Percentiles rank a stretch among this genome's conserved stretches.
phyloP scores from a whole-genome alignment of 1,140 invertebrate species.

The Papilio aristodemus region DNA sequence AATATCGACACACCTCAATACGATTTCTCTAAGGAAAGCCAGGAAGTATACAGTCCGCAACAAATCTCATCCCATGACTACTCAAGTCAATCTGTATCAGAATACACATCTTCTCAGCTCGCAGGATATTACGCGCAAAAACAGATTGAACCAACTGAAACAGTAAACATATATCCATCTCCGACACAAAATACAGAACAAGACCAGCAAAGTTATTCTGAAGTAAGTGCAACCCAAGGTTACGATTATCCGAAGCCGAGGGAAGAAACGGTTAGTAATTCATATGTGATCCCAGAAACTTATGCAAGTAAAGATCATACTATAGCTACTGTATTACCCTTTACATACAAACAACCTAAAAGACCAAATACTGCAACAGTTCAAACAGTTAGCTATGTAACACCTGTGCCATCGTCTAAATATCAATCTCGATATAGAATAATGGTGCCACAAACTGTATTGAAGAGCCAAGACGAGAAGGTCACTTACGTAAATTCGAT shows the following conservation, averaged over 20 bases:
- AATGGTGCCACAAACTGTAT: slow-evolving; percentile 68
- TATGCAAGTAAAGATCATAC: slow-evolving; percentile 72
- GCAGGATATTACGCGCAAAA: slow-evolving; percentile 46
- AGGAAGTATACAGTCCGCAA: slow-evolving; percentile 38
- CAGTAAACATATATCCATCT: slow-evolving; percentile 50
- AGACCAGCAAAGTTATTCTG: slow-evolving; percentile 46
- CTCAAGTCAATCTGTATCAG: slow-evolving; percentile 32
- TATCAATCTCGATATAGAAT: slow-evolving; percentile 65
- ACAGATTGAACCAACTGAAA: slow-evolving; percentile 45
- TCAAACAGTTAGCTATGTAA: slow-evolving; percentile 69
- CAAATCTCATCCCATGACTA: slow-evolving; percentile 35
- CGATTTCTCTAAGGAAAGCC: slow-evolving; percentile 41
- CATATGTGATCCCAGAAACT: slow-evolving; percentile 57
- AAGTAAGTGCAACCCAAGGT: slow-evolving; percentile 41
- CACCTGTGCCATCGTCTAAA: slow-evolving; percentile 64
- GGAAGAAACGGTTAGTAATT: slow-evolving; percentile 45
- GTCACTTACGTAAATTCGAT: slow-evolving; percentile 65
- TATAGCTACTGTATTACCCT: slow-evolving; percentile 66
- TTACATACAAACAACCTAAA: slow-evolving; percentile 46
- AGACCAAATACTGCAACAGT: slow-evolving; percentile 46
- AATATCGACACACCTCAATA: slow-evolving; percentile 41
- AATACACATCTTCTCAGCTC: slow-evolving; percentile 38
- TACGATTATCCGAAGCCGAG: slow-evolving; percentile 55
- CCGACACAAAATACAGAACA: slow-evolving; percentile 45
- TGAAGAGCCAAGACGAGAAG: slow-evolving; percentile 59